phyloP scores from a whole-genome alignment of 2,113 vertebrate genomes.

The Setophaga petechia region DNA sequence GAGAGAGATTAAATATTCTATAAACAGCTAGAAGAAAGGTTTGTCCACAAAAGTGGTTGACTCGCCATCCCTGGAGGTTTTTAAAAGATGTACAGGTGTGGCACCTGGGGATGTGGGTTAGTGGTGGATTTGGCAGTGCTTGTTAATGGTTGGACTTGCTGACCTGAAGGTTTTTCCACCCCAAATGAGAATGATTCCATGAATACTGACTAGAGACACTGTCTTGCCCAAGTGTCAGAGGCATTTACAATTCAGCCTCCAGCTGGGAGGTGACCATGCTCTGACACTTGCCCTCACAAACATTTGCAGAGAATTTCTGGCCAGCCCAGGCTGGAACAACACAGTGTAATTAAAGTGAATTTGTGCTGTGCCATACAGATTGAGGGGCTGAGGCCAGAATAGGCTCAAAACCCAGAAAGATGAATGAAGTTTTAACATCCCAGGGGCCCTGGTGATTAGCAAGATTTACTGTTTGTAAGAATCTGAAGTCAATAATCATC shows the following conservation, averaged over 20 bases:
- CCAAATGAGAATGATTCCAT: not conserved
- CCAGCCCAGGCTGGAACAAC: not conserved
- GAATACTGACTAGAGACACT: not conserved
- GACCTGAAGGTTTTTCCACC: not conserved
- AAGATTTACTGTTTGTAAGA: conserved; percentile 31
- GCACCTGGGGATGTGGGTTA: not conserved
- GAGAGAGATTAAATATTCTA: not conserved
- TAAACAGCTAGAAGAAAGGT: not conserved
- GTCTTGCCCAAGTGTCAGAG: not conserved
- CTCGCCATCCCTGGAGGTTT: not conserved
- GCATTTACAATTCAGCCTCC: not conserved
- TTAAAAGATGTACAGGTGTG: not conserved
- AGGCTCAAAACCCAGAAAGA: not conserved
- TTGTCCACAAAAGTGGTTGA: not conserved
- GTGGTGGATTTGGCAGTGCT: not conserved
- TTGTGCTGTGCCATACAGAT: not conserved
- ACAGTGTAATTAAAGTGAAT: not conserved
- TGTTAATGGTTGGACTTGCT: not conserved
- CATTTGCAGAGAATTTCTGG: not conserved
- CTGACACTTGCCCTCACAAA: not conserved
- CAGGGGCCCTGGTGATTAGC: not conserved
- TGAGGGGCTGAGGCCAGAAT: not conserved
- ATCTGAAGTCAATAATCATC: not conserved
- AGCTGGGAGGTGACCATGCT: not conserved
- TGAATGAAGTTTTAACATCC: not conserved